These are phyloP conservation scores for Hypsibius dujardini DNA, from an alignment of 1,140 invertebrate genomes.

Conservation along the genomic window DNA sequence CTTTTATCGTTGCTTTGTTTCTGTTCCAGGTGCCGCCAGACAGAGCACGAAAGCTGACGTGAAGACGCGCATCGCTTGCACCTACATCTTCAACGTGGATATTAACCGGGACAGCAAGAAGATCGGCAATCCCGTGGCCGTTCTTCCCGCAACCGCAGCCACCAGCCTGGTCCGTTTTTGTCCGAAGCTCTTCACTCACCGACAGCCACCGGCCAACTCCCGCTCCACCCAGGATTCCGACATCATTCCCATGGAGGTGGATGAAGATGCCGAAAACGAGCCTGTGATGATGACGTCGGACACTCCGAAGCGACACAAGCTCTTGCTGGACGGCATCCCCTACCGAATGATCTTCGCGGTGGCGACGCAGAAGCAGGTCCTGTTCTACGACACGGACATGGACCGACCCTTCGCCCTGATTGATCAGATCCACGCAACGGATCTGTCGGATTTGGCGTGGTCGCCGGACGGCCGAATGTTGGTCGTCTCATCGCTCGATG, in stretches of 20 bases:
- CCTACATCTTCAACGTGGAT: not conserved
- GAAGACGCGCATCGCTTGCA: not conserved
- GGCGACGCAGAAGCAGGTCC: slow-evolving; percentile 61
- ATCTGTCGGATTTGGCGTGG: slow-evolving; percentile 78
- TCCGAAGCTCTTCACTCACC: slow-evolving; percentile 51
- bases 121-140: not conserved
- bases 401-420: slow-evolving; percentile 59
- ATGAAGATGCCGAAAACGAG: slow-evolving; percentile 4
- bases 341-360: slow-evolving; percentile 76
- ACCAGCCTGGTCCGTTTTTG: slow-evolving; percentile 53
- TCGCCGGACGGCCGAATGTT: slow-evolving; percentile 61
- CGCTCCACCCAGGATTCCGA: slow-evolving; percentile 32
- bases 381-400: slow-evolving; percentile 83
- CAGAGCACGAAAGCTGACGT: not conserved
- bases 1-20: too few relatives aligned
- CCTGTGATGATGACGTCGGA: not conserved
- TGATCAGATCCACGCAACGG: slow-evolving; percentile 78
- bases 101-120: not conserved
- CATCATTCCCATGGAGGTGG: slow-evolving; percentile 24
- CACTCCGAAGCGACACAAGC: slow-evolving; percentile 15
- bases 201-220: slow-evolving; percentile 26
- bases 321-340: not conserved
- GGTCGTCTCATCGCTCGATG: slow-evolving; percentile 77
- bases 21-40: slow-evolving; percentile 25
- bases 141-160: not conserved